These are phyloP conservation scores for Stichodactyla mertensii DNA, from an alignment of 64 coral and sea anemone species.

Conservation along the genomic window DNA sequence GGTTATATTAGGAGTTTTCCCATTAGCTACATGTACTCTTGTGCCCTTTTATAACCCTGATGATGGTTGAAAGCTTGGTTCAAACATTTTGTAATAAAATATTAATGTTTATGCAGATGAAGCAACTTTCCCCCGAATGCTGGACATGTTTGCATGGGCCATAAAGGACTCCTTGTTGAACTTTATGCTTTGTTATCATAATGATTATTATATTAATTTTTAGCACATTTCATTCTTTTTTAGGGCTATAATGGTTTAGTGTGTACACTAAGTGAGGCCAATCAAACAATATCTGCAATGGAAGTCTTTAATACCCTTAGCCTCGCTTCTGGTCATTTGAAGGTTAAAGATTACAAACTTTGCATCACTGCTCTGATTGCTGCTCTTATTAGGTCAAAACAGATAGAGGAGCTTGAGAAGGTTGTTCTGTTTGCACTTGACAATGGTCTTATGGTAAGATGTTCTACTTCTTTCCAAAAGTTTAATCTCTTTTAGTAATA, in stretches of 20 bases:
- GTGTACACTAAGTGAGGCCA: neutral
- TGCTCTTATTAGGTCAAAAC: neutral
- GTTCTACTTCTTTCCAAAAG: neutral
- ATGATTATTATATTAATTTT: no score
- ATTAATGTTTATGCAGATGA: no score
- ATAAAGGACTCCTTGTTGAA: no score
- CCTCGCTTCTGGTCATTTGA: neutral
- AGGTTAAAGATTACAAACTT: neutral
- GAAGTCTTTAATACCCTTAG: conserved; percentile 3
- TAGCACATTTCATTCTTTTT: neutral
- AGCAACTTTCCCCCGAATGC: no score
- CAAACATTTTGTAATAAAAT: no score
- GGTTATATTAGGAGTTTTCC: no score
- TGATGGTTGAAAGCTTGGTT: no score
- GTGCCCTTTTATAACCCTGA: no score
- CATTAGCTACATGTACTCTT: no score
- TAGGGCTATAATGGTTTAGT: conserved; percentile 17
- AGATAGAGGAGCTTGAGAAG: neutral
- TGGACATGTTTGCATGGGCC: no score
- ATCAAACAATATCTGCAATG: conserved; percentile 12
- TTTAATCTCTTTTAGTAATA: no score
- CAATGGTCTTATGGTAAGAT: conserved; percentile 14
- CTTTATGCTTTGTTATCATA: no score
- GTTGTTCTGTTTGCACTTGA: neutral
- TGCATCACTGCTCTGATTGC: neutral